Conservation (phyloP, 2,888 invertebrate genomes). For the Drosophila longiperda region DNA sequence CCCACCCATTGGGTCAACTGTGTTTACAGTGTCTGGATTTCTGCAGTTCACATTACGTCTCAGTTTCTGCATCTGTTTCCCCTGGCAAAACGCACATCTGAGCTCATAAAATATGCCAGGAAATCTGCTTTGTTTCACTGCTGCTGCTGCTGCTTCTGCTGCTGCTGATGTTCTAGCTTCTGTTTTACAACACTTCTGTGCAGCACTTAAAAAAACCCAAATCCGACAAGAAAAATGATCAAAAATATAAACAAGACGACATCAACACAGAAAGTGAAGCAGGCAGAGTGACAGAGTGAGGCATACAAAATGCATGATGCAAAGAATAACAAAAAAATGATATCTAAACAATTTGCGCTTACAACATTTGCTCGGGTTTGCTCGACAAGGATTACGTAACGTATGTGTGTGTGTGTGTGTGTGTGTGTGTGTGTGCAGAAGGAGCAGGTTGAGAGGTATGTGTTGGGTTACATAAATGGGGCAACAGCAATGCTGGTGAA, state of each 20-base stretch:
- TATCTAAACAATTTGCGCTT: slow-evolving; percentile 73
- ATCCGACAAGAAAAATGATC: slow-evolving; percentile 72
- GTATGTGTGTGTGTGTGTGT: slow-evolving; percentile 16
- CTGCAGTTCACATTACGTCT: slow-evolving; percentile 9
- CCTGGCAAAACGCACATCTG: slow-evolving; percentile 46
- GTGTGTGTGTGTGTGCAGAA: slow-evolving; percentile 5
- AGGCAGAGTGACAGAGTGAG: slow-evolving; percentile 8
- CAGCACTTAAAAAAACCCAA: slow-evolving; percentile 47
- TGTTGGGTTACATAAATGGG: slow-evolving; percentile 6
- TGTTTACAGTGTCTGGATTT: background rate
- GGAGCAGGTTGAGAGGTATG: background rate
- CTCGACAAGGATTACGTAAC: slow-evolving; percentile 64
- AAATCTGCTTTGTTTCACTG: slow-evolving; percentile 56
- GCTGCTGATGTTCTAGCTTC: slow-evolving; percentile 2
- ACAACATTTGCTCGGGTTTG: slow-evolving; percentile 46
- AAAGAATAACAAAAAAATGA: slow-evolving; percentile 28
- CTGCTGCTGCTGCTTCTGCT: background rate
- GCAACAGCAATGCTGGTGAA: slow-evolving; percentile 18
- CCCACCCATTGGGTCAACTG: slow-evolving; percentile 35
- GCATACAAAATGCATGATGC: slow-evolving; percentile 58
- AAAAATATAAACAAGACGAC: slow-evolving; percentile 56
- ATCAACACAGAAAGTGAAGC: slow-evolving; percentile 1
- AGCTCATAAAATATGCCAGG: slow-evolving; percentile 68
- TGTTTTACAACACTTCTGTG: slow-evolving; percentile 10
- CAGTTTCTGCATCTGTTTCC: slow-evolving; percentile 4